Conservation (phyloP, 2,888 invertebrate genomes). For the Drosophila helvetica region DNA sequence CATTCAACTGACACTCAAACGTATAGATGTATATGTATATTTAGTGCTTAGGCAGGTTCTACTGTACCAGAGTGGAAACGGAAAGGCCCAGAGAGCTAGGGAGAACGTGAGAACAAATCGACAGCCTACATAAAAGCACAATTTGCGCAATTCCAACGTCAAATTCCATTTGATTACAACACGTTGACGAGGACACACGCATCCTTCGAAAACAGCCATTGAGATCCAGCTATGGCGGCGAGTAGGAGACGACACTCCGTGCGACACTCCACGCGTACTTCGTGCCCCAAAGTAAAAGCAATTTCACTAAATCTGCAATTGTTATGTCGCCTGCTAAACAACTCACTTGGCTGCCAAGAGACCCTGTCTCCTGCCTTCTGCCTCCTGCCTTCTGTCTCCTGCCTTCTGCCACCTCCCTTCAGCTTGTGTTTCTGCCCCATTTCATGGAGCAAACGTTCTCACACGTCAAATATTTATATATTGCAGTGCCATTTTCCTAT, state of each 20-base stretch:
- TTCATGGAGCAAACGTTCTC: constrained; percentile 65
- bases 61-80: not conserved
- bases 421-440: constrained; percentile 8
- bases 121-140: constrained; percentile 77
- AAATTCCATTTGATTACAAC: constrained; percentile 75
- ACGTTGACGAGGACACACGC: constrained; percentile 61
- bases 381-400: not conserved
- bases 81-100: not conserved
- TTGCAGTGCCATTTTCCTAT: constrained; percentile 53
- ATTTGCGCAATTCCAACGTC: constrained; percentile 74
- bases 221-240: not conserved
- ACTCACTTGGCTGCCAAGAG: constrained; percentile 53
- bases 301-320: constrained; percentile 78
- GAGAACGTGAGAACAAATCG: constrained; percentile 48
- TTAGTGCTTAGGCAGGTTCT: not conserved
- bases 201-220: not conserved
- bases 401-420: not conserved
- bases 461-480: constrained; percentile 76
- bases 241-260: not conserved
- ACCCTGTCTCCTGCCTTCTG: not conserved
- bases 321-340: constrained; percentile 77
- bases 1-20: not conserved
- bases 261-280: not conserved
- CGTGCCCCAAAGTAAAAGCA: constrained; percentile 59
- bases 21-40: not conserved